Evolutionary conservation across 1,140 invertebrate species (phyloP), one percentile per base, ranked within the genome.

Genomic region (Aphis craccivora): DNA sequence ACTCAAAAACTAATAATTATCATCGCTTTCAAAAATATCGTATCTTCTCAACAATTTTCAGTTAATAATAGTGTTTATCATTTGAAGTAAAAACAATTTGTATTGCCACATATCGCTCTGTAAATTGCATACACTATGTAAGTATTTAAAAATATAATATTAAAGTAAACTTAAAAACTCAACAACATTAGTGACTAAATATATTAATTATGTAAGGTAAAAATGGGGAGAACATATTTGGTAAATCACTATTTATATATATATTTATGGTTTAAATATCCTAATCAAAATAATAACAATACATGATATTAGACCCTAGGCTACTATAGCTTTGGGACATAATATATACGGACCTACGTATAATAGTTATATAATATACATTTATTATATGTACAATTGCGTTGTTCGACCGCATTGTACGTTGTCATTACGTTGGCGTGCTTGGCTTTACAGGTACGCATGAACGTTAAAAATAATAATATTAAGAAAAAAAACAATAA

Each of bases 371-470:
- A 76, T n/a, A 76, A 76, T 76, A n/a, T 76, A 76, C 60, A 76
- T n/a, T n/a, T n/a, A 18, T 67, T 76, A n/a, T 76, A n/a, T 55
- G 51, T 55, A 90, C 37, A 30, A 67, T 90, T n/a, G 89, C 53
- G 89, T 40, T 43, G 88, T 90, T 90, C 30, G 89, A 90, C 37
- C 89, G 89, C 89, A 43, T 60, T 90, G 89, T 90, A 90, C 89
- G 53, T 67, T 55, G 40, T 43, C 37, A 40, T 43, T 83, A 92
- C 67, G 25, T 92, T 35, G n/a, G 90, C 90, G 90, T 92, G 90
- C 90, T 92, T 48, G 90, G 67, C 90, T 90, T 67, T 90, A 90
- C 89, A 90, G 89, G 89, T 90, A 90, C 55, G 7, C 30, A 35
- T 60, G 51, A 90, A 90, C 30, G 88, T 55, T 55, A 55, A 60